Base-by-base conservation (phyloP, 2,113 vertebrate species). In the Melanerpes formicivorus region DNA sequence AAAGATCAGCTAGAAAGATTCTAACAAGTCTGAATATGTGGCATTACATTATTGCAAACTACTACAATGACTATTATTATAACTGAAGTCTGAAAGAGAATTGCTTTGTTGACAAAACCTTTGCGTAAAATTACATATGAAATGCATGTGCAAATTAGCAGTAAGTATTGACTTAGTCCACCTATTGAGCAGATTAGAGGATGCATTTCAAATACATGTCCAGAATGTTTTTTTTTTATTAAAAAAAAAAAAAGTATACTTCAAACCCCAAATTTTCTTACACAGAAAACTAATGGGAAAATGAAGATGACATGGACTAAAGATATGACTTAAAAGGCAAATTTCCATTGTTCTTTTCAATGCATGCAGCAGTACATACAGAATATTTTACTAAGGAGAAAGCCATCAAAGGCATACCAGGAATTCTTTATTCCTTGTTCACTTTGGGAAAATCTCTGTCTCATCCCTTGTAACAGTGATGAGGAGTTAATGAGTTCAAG, bases 71-170 rank as follows among this genome's bases (percentile, higher is more conserved):
- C 70, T 76, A 82, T 48, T 46, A 84, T 58, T 32, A 79, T 18
- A 63, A 55, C 72, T 58, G 59, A 86, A 81, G 84, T 93, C 19
- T 54, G 40, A 73, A 86, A 59, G 29, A 60, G 9, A 90, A 63
- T 83, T 88, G 26, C 66, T 90, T 89, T 84, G 29, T 90, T 94
- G 30, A 70, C n/a, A 70, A 63, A 81, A 73, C 69, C 65, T 91
- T 84, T 76, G 62, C 73, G 59, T 75, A 72, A 55, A 14, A 79
- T 58, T 90, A 44, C 15, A 3, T 65, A 72, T 72, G 70, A 87
- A 92, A 72, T 79, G 29, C 40, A 59, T n/a, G 16, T 66, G 40
- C 50, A 89, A n/a, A 65, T 93, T 79, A 84, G 44, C 71, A 37
- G 6, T 65, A 81, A 90, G 13, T 54, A 66, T 76, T 59, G 70